Conservation (phyloP, 2,797 vertebrate genomes). For the Bradypus variegatus region DNA sequence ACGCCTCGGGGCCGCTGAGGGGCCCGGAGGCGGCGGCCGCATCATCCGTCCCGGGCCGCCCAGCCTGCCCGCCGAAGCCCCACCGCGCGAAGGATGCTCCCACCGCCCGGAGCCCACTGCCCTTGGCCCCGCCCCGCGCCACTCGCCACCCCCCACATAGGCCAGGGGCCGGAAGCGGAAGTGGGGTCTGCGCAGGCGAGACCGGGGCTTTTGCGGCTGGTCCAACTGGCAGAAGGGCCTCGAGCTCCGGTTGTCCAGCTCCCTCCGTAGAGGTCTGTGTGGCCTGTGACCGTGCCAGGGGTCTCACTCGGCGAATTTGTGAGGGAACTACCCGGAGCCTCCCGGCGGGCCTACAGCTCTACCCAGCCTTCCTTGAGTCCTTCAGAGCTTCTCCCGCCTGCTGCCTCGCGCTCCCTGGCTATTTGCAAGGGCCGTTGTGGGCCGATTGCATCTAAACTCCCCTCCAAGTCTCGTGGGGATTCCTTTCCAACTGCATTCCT, state of each 20-base stretch:
- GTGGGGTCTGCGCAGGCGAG: not conserved
- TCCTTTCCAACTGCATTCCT: not conserved
- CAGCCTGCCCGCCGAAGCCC: not conserved
- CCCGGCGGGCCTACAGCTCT: accelerated
- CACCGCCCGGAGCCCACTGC: accelerated
- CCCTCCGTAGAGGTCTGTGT: not conserved
- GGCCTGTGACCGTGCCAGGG: not conserved
- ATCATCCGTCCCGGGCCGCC: slow-evolving; percentile 1
- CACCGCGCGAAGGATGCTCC: accelerated
- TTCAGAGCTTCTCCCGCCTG: not conserved
- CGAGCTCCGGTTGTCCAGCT: accelerated
- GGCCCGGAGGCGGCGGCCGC: not conserved
- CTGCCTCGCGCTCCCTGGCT: accelerated
- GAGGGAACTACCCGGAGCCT: no score
- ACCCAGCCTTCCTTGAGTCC: accelerated
- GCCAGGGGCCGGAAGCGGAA: slow-evolving; percentile 50
- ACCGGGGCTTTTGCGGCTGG: accelerated
- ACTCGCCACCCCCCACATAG: accelerated
- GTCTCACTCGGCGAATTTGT: no score
- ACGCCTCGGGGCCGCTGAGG: not conserved
- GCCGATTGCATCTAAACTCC: not conserved
- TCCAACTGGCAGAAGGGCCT: not conserved
- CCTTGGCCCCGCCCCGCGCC: accelerated
- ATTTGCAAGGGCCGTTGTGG: accelerated
- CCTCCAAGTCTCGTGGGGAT: no score